Evolutionary conservation across 2,113 vertebrate species (phyloP).

Genomic region (Diadophis punctatus): DNA sequence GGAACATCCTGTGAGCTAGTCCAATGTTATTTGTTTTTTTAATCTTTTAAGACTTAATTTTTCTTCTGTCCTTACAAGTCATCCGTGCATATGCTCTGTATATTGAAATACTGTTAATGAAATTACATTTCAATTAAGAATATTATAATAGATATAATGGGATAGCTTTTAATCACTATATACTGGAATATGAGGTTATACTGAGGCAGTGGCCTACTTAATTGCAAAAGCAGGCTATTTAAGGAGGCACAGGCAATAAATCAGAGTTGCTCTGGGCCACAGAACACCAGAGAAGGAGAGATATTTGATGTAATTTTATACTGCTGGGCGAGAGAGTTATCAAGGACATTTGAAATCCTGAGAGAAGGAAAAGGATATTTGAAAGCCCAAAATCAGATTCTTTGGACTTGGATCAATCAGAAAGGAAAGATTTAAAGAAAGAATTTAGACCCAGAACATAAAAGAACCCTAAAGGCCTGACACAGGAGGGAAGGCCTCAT

Average conservation of each 20-base stretch:
- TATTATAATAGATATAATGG: not conserved
- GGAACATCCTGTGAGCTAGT: not conserved
- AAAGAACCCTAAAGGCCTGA: not conserved
- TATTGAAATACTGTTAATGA: not conserved
- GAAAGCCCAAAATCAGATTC: not conserved
- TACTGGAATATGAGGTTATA: not conserved
- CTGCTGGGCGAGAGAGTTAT: not conserved
- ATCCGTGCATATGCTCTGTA: not conserved
- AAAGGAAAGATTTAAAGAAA: not conserved
- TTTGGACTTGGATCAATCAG: not conserved
- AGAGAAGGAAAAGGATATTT: not conserved
- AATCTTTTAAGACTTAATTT: not conserved
- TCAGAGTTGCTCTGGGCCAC: not conserved
- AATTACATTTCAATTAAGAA: not conserved
- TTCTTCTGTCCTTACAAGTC: not conserved
- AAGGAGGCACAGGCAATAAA: not conserved
- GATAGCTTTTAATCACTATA: not conserved
- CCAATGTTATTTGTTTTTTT: not conserved
- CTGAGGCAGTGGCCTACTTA: not conserved
- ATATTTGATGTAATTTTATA: not conserved
- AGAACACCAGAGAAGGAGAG: not conserved
- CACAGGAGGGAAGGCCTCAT: not conserved
- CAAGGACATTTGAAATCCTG: not conserved
- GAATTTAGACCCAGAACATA: not conserved
- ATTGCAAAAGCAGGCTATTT: not conserved